Evolutionary conservation across 2,888 invertebrate genomes (phyloP).

Genomic region (Drosophila paranaensis): DNA sequence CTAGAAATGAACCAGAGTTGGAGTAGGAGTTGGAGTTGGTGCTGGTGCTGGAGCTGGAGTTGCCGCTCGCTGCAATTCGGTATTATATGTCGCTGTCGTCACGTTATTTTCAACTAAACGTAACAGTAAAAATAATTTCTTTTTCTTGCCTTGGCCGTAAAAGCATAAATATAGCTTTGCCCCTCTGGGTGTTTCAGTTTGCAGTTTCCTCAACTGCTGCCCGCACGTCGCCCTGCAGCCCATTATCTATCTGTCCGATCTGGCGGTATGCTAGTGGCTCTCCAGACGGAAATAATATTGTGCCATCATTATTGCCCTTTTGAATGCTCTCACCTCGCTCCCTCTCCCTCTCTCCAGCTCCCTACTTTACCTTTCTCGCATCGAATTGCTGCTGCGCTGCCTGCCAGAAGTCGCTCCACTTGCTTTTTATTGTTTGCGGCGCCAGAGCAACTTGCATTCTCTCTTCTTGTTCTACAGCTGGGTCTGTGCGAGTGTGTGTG

Average conservation of each 20-base stretch:
- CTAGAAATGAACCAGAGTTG: slow-evolving; percentile 33
- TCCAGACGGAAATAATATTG: slow-evolving; percentile 71
- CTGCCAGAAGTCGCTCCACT: slow-evolving; percentile 35
- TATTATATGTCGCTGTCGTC: slow-evolving; percentile 33
- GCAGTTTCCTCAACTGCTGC: slow-evolving; percentile 28
- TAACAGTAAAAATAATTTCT: slow-evolving; percentile 62
- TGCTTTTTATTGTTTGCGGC: slow-evolving; percentile 29
- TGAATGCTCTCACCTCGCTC: slow-evolving; percentile 35
- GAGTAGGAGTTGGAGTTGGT: background rate
- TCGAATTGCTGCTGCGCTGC: slow-evolving; percentile 4
- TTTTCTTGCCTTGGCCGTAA: slow-evolving; percentile 63
- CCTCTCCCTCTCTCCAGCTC: background rate
- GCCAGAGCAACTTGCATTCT: slow-evolving; percentile 16
- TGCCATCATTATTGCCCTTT: slow-evolving; percentile 62
- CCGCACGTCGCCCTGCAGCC: slow-evolving; percentile 13
- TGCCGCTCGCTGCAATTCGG: background rate
- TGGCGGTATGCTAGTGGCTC: slow-evolving; percentile 52
- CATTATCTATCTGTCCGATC: slow-evolving; percentile 10
- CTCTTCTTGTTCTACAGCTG: slow-evolving; percentile 2
- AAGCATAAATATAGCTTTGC: slow-evolving; percentile 56
- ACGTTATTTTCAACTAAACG: slow-evolving; percentile 48
- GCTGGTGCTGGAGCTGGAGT: background rate
- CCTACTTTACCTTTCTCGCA: background rate
- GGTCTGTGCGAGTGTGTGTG: background rate
- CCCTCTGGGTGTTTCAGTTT: slow-evolving; percentile 33